These are phyloP conservation scores for Pseudoips prasinana DNA, from an alignment of 2,888 invertebrate species.

Conservation along the genomic window DNA sequence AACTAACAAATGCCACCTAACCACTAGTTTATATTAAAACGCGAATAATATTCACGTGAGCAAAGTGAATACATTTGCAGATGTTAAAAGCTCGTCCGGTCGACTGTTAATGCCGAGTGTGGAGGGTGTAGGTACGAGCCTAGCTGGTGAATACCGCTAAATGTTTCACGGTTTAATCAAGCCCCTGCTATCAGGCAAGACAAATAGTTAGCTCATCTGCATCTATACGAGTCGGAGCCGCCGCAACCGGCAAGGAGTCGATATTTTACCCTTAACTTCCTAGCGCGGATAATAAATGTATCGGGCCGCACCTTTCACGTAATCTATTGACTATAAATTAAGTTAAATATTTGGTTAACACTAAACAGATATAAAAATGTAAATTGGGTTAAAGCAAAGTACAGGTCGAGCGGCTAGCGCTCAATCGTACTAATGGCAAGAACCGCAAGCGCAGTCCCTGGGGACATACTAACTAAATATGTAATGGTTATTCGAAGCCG, in stretches of 20 bases:
- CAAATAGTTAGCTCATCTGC: conserved; percentile 81
- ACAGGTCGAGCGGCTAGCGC: conserved; percentile 47
- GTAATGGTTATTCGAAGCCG: conserved; percentile 67
- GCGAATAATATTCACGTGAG: conserved; percentile 19
- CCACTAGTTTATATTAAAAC: conserved; percentile 8
- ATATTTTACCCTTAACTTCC: conserved; percentile 63
- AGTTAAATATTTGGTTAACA: conserved; percentile 18
- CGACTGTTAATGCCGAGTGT: conserved; percentile 6
- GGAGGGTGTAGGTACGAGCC: conserved; percentile 36
- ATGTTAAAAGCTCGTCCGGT: conserved; percentile 11
- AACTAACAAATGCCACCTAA: conserved; percentile 25
- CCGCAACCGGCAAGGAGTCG: conserved; percentile 60
- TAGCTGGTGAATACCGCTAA: conserved; percentile 64
- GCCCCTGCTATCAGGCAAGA: conserved; percentile 76
- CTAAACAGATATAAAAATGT: conserved; percentile 36
- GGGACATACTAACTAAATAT: conserved; percentile 73
- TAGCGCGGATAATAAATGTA: conserved; percentile 34
- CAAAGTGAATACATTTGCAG: conserved; percentile 25
- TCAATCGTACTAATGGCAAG: conserved; percentile 75
- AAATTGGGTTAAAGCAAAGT: conserved; percentile 30
- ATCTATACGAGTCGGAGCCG: conserved; percentile 76
- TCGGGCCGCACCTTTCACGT: conserved; percentile 20
- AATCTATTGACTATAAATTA: conserved; percentile 18
- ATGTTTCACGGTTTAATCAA: conserved; percentile 81
- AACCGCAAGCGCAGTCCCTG: conserved; percentile 71